A percentile compares a stretch with the other conserved stretches of the same genome.
Conservation (phyloP, 2,113 vertebrate genomes). For the Pipra filicauda region DNA sequence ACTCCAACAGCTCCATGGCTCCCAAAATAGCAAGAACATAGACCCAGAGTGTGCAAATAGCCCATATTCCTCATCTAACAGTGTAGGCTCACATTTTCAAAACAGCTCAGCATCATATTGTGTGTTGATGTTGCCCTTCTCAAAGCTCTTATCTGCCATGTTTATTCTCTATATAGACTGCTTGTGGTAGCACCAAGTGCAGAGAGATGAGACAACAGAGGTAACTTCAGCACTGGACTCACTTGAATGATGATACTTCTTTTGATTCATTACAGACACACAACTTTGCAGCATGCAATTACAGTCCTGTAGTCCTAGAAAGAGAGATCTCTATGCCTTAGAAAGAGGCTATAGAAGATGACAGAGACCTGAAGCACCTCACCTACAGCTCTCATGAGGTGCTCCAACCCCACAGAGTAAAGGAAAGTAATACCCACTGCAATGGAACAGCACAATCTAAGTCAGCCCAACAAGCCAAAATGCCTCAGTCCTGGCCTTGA, state of each 20-base stretch:
- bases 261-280: not conserved
- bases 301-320: not conserved
- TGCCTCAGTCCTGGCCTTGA: rapidly evolving
- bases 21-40: not conserved
- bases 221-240: not conserved
- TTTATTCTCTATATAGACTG: not conserved
- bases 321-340: not conserved
- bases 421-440: not conserved
- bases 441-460: not conserved
- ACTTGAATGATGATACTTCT: not conserved
- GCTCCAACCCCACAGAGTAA: not conserved
- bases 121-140: not conserved
- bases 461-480: not conserved
- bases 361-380: not conserved
- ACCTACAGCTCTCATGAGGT: not conserved
- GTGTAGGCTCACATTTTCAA: not conserved
- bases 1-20: not conserved
- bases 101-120: not conserved
- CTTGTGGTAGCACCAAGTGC: rapidly evolving
- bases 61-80: not conserved
- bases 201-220: not conserved
- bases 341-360: not conserved
- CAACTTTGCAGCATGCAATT: not conserved
- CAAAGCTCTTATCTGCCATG: not conserved
- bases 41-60: not conserved